A percentile compares a stretch with the other conserved stretches of the same genome.
Evolutionary conservation across 2,888 invertebrate species (phyloP).

Genomic region (Diarsia dahlii): DNA sequence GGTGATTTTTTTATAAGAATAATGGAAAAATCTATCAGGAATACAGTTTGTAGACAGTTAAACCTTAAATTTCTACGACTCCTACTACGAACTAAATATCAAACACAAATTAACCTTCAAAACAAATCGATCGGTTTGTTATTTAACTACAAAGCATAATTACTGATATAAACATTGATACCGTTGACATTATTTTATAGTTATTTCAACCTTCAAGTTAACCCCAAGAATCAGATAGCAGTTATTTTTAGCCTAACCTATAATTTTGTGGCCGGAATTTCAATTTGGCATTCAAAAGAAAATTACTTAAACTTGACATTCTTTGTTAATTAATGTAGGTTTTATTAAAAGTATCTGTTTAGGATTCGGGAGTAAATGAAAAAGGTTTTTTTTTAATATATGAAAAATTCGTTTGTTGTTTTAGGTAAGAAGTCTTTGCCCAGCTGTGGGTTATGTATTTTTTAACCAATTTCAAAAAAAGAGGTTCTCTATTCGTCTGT

Average conservation of each 20-base stretch:
- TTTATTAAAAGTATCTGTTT: background rate
- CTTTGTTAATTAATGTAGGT: background rate
- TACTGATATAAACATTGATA: conserved; percentile 15
- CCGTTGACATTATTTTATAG: conserved; percentile 21
- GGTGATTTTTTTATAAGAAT: background rate
- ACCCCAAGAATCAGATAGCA: conserved; percentile 24
- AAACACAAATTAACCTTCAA: conserved; percentile 11
- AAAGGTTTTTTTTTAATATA: too few species aligned
- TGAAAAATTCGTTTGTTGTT: too few species aligned
- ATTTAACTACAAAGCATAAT: conserved; percentile 19
- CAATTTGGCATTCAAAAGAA: conserved; percentile 4
- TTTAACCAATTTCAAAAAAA: too few species aligned
- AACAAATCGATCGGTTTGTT: conserved; percentile 19
- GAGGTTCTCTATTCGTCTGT: too few species aligned
- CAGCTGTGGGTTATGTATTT: too few species aligned
- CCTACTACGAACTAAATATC: background rate
- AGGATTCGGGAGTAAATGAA: too few species aligned
- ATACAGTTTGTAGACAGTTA: too few species aligned
- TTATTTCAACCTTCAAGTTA: background rate
- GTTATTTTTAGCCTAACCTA: conserved; percentile 12
- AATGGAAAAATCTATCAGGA: too few species aligned
- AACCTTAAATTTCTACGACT: too few species aligned
- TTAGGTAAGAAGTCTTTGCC: background rate
- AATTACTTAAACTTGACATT: conserved; percentile 15
- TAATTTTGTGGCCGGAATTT: conserved; percentile 5